A percentile compares a stretch with the other conserved stretches of the same genome.
Evolutionary conservation across 1,140 invertebrate species (phyloP).

Genomic region (Trichomalopsis sarcophagae): DNA sequence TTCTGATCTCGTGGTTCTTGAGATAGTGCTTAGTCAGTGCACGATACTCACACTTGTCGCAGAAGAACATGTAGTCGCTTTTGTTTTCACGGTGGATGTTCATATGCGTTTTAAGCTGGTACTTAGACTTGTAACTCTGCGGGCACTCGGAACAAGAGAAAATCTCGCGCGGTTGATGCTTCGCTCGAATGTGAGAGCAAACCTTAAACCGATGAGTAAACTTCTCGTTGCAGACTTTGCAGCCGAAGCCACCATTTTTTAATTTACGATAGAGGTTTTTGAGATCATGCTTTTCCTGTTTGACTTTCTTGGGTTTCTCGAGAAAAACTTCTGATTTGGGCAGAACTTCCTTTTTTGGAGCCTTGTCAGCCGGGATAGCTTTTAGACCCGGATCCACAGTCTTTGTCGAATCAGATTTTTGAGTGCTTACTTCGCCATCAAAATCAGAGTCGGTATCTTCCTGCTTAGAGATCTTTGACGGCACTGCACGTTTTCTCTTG

Average conservation of each 20-base stretch:
- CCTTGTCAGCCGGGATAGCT: not conserved
- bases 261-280: constrained; percentile 30
- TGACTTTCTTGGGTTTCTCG: not conserved
- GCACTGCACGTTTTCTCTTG: not conserved
- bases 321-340: not conserved
- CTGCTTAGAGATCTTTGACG: not conserved
- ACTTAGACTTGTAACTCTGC: constrained; percentile 51
- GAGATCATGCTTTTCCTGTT: not conserved
- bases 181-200: constrained; percentile 48
- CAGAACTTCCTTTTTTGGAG: not conserved
- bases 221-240: constrained; percentile 64
- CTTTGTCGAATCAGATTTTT: not conserved
- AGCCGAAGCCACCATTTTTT: constrained; percentile 56
- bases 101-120: constrained; percentile 25
- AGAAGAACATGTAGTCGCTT: constrained; percentile 52
- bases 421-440: not conserved
- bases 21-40: constrained; percentile 56
- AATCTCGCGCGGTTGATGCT: constrained; percentile 45
- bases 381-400: not conserved
- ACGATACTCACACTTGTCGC: constrained; percentile 60
- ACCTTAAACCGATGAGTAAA: constrained; percentile 71
- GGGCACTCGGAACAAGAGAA: constrained; percentile 54
- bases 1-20: constrained; percentile 58
- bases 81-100: constrained; percentile 38
- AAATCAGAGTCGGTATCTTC: not conserved